Percentiles rank a stretch among this genome's conserved stretches.
phyloP scores from a whole-genome alignment of 2,113 vertebrate genomes.

The Corythaixoides concolor region DNA sequence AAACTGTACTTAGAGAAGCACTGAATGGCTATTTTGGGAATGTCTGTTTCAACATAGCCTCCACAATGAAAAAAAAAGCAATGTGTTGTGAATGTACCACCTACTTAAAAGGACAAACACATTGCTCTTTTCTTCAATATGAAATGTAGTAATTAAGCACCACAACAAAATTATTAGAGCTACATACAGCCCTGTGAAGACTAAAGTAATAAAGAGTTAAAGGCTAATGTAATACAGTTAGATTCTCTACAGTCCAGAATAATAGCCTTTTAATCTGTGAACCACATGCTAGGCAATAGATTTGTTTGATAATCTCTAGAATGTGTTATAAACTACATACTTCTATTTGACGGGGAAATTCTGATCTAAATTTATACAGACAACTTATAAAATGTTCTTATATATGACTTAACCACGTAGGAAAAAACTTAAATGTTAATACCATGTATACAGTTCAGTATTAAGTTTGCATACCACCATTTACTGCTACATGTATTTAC shows the following conservation, averaged over 20 bases:
- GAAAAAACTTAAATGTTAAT: neutral
- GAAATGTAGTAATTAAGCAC: neutral
- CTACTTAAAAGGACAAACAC: neutral
- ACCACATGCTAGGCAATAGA: neutral
- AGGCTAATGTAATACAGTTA: neutral
- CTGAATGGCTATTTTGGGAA: neutral
- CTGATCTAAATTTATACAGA: neutral
- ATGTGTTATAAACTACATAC: neutral
- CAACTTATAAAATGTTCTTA: neutral
- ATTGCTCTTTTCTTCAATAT: neutral
- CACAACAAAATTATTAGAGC: neutral
- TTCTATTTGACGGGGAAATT: neutral
- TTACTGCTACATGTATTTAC: neutral
- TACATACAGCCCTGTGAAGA: neutral
- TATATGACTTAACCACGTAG: neutral
- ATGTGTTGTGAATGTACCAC: neutral
- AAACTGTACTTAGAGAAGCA: neutral
- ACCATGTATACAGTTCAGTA: neutral
- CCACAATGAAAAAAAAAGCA: neutral
- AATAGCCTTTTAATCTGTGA: neutral
- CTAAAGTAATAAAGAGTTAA: neutral
- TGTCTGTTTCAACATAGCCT: neutral
- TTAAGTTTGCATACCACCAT: neutral
- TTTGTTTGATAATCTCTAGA: neutral
- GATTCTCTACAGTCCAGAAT: neutral